A percentile compares a stretch with the other conserved stretches of the same genome.
Evolutionary conservation across 2,888 invertebrate genomes (phyloP).

Genomic region (Folsomia candida): DNA sequence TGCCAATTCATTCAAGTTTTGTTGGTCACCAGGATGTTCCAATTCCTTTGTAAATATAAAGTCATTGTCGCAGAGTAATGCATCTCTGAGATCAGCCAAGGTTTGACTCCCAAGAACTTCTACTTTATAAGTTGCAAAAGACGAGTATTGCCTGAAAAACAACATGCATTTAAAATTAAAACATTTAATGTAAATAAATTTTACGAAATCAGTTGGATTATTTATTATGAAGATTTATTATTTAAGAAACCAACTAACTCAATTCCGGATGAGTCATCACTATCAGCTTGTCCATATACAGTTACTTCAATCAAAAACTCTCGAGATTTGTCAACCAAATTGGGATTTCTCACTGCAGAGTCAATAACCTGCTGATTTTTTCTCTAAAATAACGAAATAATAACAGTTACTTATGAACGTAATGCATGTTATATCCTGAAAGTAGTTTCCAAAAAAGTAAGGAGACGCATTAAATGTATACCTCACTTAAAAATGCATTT

Average conservation of each 20-base stretch:
- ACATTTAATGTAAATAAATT: too few relatives aligned
- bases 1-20: too few relatives aligned
- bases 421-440: too few relatives aligned
- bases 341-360: neutral
- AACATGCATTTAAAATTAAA: too few relatives aligned
- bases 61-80: slow-evolving; percentile 72
- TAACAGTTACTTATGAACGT: neutral
- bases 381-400: neutral
- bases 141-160: too few relatives aligned
- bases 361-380: neutral
- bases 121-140: slow-evolving; percentile 58
- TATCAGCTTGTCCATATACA: slow-evolving; percentile 26
- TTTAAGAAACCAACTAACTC: too few relatives aligned
- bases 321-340: slow-evolving; percentile 27
- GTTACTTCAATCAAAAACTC: slow-evolving; percentile 29
- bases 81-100: slow-evolving; percentile 70
- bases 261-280: too few relatives aligned
- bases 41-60: slow-evolving; percentile 55
- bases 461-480: too few relatives aligned
- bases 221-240: too few relatives aligned
- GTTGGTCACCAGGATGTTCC: slow-evolving; percentile 27
- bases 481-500: too few relatives aligned
- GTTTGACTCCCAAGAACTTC: slow-evolving; percentile 66
- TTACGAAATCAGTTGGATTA: too few relatives aligned
- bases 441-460: too few relatives aligned